Evolutionary conservation across 2,113 vertebrate species (phyloP).

Genomic region (Ciconia boyciana): DNA sequence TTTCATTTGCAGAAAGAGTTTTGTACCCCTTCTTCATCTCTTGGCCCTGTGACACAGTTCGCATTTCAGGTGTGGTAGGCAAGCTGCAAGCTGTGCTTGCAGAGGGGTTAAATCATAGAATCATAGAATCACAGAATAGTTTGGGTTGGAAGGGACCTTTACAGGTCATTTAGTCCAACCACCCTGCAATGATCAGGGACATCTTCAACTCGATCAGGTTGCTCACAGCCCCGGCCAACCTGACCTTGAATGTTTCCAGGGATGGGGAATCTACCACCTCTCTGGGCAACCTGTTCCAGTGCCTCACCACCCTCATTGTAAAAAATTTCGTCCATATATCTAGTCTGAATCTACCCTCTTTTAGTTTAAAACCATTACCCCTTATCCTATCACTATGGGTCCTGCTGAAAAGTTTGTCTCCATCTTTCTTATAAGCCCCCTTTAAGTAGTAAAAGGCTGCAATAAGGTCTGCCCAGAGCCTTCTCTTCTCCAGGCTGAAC

Average conservation of each 20-base stretch:
- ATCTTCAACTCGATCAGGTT: neutral
- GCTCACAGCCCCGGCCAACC: neutral
- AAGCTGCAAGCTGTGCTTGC: neutral
- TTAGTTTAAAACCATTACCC: neutral
- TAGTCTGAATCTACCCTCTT: neutral
- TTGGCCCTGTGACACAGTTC: neutral
- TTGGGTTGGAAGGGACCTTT: neutral
- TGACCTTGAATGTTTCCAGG: neutral
- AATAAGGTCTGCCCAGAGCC: rapidly evolving
- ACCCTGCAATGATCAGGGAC: rapidly evolving
- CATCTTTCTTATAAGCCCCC: neutral
- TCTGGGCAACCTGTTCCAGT: neutral
- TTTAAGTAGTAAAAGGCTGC: rapidly evolving
- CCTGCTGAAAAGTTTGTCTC: neutral
- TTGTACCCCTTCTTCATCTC: neutral
- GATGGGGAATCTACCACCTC: too few species aligned
- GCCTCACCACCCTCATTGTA: rapidly evolving
- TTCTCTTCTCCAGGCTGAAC: neutral
- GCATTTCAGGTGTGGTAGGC: neutral
- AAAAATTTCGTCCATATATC: neutral
- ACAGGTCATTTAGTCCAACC: neutral
- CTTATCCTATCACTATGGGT: rapidly evolving
- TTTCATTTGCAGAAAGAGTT: neutral
- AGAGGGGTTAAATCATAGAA: neutral
- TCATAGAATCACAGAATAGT: neutral